A percentile compares a stretch with the other conserved stretches of the same genome.
phyloP scores from a whole-genome alignment of 2,888 invertebrate genomes.

The Drosophila differens region DNA sequence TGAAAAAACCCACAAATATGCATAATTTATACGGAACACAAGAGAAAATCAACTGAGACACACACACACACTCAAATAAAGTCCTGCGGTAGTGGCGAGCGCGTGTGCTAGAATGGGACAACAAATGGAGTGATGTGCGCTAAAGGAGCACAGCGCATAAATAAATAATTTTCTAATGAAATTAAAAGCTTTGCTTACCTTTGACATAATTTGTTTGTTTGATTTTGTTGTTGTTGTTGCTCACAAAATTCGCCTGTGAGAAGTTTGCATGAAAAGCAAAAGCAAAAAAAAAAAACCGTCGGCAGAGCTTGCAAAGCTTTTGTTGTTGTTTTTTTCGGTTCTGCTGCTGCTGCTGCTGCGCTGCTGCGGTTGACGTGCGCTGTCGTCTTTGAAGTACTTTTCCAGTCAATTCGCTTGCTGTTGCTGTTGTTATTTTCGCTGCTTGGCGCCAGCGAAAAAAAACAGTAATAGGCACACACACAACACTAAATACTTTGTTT shows the following conservation, averaged over 20 bases:
- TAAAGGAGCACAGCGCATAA: conserved; percentile 41
- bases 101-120: conserved; percentile 12
- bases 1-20: conserved; percentile 59
- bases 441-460: conserved; percentile 30
- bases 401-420: conserved; percentile 26
- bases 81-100: conserved; percentile 20
- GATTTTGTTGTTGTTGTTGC: conserved; percentile 15
- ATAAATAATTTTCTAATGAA: conserved; percentile 72
- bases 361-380: conserved; percentile 32
- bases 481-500: conserved; percentile 18
- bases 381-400: conserved; percentile 35
- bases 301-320: conserved; percentile 38
- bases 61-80: conserved; percentile 45
- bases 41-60: conserved; percentile 56
- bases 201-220: conserved; percentile 67
- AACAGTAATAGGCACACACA: conserved; percentile 22
- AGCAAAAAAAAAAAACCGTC: conserved; percentile 45
- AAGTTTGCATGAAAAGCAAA: conserved; percentile 25
- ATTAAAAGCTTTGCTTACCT: conserved; percentile 74
- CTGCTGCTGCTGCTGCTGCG: conserved; percentile 18
- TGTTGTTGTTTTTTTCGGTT: conserved; percentile 22
- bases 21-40: conserved; percentile 69
- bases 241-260: conserved; percentile 18
- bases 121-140: conserved; percentile 7
- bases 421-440: conserved; percentile 17